A percentile compares a stretch with the other conserved stretches of the same genome.
Evolutionary conservation across 2,113 vertebrate genomes (phyloP).

Genomic region (Thymallus thymallus): DNA sequence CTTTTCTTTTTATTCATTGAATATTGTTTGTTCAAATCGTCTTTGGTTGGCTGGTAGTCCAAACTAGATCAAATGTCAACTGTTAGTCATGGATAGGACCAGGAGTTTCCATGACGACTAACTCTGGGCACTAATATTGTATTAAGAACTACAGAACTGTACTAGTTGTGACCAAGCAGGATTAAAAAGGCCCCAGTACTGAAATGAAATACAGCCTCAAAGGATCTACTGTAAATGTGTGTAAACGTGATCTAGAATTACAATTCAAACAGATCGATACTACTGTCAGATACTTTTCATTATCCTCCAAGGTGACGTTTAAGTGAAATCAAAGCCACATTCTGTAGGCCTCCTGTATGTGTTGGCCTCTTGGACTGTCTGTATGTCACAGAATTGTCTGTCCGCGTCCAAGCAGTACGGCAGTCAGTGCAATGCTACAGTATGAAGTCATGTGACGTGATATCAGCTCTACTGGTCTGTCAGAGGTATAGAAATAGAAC

Average conservation of each 20-base stretch:
- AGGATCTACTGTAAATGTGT: conserved; percentile 22
- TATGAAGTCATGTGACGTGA: conserved; percentile 25
- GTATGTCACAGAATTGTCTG: too few species aligned
- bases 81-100: conserved; percentile 18
- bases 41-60: conserved; percentile 69
- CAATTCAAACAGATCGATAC: too few species aligned
- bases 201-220: conserved; percentile 19
- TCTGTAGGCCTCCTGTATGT: too few species aligned
- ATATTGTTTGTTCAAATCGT: conserved; percentile 48
- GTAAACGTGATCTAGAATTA: conserved; percentile 6
- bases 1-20: conserved; percentile 37
- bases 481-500: background rate
- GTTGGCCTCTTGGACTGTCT: too few species aligned
- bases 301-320: too few species aligned
- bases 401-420: conserved; percentile 58
- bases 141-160: background rate
- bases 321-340: too few species aligned
- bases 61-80: conserved; percentile 29
- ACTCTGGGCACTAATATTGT: too few species aligned
- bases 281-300: too few species aligned
- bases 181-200: conserved; percentile 17
- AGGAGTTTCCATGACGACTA: too few species aligned
- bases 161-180: background rate
- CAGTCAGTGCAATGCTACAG: conserved; percentile 69
- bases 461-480: conserved; percentile 43